Base-by-base conservation (phyloP, 2,113 vertebrate genomes). In the Athene cunicularia region DNA sequence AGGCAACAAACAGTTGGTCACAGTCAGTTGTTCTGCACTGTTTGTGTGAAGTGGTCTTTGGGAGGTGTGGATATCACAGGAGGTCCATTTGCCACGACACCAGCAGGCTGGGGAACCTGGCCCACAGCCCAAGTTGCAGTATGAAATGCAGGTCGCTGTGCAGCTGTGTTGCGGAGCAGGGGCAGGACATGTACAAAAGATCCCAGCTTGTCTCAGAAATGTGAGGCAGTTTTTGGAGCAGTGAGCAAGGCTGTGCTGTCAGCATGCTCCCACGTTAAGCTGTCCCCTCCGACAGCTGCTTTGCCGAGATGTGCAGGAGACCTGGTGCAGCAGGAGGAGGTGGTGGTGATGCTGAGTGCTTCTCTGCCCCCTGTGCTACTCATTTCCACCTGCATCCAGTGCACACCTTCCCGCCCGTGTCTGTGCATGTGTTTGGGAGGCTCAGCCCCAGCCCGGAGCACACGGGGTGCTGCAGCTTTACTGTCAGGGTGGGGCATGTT, bases 111-210 rank as follows among this genome's bases (percentile, higher is more conserved):
- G 22, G 28, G 49, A 84, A 20, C 66, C 50, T 88, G 0, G 0
- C n/a, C 50, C 62, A 49, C 45, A 66, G 64, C 43, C n/a, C 28
- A 43, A n/a, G 8, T 9, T 84, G n/a, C 49, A 50, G 43, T 15
- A 73, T n/a, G 37, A 92, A 73, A n/a, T 37, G 39, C 47, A 19
- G 43, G 17, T 32, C 2, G 2, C 32, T 53, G 83, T 0, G 4
- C n/a, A 80, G 8, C 12, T 0, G 0, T 41, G 5, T 37, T 37
- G 43, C 43, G 60, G 75, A 52, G 43, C 0, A 0, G 4, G 53
- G 8, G 21, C 8, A 4, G 37, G 33, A 47, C 45, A 23, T 11
- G 37, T 32, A 58, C 41, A 67, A 35, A 72, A 24, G 14, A 11
- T 39, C 37, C 56, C 53, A 67, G 37, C n/a, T 72, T 45, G 24